These are phyloP conservation scores for Lepas anatifera DNA, from an alignment of 2,888 invertebrate species.

Conservation along the genomic window DNA sequence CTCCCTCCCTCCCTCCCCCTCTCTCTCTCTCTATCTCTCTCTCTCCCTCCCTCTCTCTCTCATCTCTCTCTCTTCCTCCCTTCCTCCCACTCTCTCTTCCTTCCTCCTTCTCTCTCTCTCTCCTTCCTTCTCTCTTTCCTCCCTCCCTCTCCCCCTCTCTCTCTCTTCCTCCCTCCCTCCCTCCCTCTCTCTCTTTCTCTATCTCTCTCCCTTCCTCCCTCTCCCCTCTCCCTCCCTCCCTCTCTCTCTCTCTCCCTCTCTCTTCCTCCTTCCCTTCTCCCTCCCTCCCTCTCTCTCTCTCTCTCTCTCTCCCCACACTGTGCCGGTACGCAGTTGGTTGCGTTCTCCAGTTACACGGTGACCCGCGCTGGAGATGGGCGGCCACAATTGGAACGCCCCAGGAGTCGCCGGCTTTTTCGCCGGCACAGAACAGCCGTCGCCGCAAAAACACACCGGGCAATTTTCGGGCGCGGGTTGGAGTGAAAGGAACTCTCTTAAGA, in stretches of 20 bases:
- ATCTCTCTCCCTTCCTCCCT: neutral
- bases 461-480: too few species aligned
- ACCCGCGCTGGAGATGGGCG: too few species aligned
- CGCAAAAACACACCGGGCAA: too few species aligned
- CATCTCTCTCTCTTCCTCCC: too few species aligned
- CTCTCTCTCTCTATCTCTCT: neutral
- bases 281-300: neutral
- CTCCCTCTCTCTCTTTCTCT: slow-evolving; percentile 1
- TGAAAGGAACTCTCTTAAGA: too few species aligned
- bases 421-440: too few species aligned
- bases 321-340: neutral
- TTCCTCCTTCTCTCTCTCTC: neutral
- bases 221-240: neutral
- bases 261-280: neutral
- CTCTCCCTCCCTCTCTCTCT: neutral
- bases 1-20: neutral
- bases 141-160: neutral
- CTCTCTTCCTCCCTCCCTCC: neutral
- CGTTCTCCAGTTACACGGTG: too few species aligned
- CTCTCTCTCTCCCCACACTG: neutral
- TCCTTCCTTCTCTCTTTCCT: neutral
- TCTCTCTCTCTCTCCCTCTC: neutral
- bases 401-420: too few species aligned
- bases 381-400: too few species aligned
- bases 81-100: neutral